Evolutionary conservation across 2,888 invertebrate species (phyloP).

Genomic region (Acleris literana): DNA sequence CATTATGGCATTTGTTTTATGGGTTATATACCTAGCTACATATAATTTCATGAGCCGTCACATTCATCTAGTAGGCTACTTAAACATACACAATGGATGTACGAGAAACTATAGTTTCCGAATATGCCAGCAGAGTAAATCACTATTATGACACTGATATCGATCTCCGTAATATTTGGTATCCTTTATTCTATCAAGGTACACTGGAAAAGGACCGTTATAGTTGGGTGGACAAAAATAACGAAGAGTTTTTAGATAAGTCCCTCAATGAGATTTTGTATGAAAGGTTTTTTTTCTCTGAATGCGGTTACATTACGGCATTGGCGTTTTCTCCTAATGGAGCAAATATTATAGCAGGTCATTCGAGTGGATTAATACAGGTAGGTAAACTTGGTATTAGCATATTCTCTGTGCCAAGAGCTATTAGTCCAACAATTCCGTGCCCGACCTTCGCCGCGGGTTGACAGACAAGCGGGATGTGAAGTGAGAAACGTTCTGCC

Average conservation of each 20-base stretch:
- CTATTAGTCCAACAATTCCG: too few species aligned
- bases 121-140: constrained; percentile 23
- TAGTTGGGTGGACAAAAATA: constrained; percentile 40
- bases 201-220: constrained; percentile 7
- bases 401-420: too few species aligned
- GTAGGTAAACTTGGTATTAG: constrained; percentile 49
- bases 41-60: background rate
- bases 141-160: constrained; percentile 33
- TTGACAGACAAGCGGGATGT: too few species aligned
- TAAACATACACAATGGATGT: constrained; percentile 7
- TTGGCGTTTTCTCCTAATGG: constrained; percentile 73
- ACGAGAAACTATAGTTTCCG: constrained; percentile 9
- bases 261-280: constrained; percentile 57
- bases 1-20: too few species aligned
- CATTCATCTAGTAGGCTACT: background rate
- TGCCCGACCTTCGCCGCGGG: too few species aligned
- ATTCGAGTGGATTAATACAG: constrained; percentile 82
- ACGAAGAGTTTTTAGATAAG: constrained; percentile 58
- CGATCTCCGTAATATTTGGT: constrained; percentile 31
- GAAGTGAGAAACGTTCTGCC: too few species aligned
- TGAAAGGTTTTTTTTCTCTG: constrained; percentile 54
- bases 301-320: constrained; percentile 61
- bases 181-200: constrained; percentile 34
- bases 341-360: constrained; percentile 69
- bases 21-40: too few species aligned